These are phyloP conservation scores for Venusia cambrica DNA, from an alignment of 2,888 invertebrate genomes.

Conservation along the genomic window DNA sequence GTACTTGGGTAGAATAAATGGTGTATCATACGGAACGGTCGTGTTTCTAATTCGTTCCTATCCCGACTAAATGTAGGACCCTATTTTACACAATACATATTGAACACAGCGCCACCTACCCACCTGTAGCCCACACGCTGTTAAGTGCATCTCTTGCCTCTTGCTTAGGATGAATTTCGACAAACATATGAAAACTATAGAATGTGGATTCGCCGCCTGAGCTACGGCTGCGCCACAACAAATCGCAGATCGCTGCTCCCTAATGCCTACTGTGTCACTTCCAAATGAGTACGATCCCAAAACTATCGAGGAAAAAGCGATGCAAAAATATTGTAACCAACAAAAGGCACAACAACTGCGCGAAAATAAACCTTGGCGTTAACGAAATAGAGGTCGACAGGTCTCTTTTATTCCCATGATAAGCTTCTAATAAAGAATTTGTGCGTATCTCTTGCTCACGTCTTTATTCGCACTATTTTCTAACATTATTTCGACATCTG, in stretches of 20 bases:
- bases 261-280: constrained; percentile 30
- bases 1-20: too few relatives aligned
- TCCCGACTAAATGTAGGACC: too few relatives aligned
- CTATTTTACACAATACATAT: too few relatives aligned
- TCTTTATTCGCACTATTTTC: constrained; percentile 26
- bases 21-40: too few relatives aligned
- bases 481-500: constrained; percentile 32
- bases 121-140: too few relatives aligned
- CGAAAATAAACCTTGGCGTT: constrained; percentile 11
- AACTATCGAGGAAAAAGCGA: constrained; percentile 30
- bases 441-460: constrained; percentile 25
- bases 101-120: too few relatives aligned
- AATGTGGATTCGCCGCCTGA: too few relatives aligned
- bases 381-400: constrained; percentile 18
- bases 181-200: too few relatives aligned
- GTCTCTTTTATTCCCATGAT: constrained; percentile 6
- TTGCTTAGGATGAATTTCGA: too few relatives aligned
- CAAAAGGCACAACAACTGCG: constrained; percentile 15
- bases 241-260: constrained; percentile 19
- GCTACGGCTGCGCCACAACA: constrained; percentile 25
- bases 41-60: too few relatives aligned
- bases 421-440: constrained; percentile 17
- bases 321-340: constrained; percentile 27
- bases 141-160: too few relatives aligned
- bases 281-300: constrained; percentile 30